Evolutionary conservation across 2,797 vertebrate genomes (phyloP).

Genomic region (Sebastes cheni): DNA sequence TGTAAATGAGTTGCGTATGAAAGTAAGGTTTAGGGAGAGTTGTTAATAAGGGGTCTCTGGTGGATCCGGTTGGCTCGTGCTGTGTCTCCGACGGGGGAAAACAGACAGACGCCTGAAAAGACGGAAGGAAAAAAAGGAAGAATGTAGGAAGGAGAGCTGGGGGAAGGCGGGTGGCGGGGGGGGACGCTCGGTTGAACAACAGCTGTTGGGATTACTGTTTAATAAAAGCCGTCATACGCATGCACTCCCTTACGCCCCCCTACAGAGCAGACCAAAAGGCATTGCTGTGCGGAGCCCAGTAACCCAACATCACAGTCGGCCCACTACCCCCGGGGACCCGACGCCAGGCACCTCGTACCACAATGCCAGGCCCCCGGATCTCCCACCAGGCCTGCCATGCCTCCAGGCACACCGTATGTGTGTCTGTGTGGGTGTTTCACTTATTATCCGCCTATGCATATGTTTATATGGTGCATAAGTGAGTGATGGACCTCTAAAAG

Average conservation of each 20-base stretch:
- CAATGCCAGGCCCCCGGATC: conserved; percentile 65
- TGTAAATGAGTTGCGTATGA: conserved; percentile 30
- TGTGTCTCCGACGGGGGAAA: conserved; percentile 21
- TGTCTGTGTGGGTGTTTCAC: conserved; percentile 51
- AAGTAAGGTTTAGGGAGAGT: conserved; percentile 15
- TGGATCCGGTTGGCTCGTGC: conserved; percentile 40
- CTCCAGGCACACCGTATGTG: conserved; percentile 63
- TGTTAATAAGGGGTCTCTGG: conserved; percentile 63
- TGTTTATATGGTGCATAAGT: conserved; percentile 48
- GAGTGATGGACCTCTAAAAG: conserved; percentile 11
- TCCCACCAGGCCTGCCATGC: conserved; percentile 63
- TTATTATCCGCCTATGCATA: conserved; percentile 60
- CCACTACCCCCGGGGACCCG: conserved; percentile 52
- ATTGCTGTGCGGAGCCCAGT: conserved; percentile 57
- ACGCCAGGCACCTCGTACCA: conserved; percentile 60
- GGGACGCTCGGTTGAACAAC: conserved; percentile 63
- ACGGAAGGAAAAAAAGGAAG: conserved; percentile 30
- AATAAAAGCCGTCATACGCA: conserved; percentile 71
- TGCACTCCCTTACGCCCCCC: conserved; percentile 60
- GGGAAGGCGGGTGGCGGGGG: not conserved
- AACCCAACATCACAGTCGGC: conserved; percentile 69
- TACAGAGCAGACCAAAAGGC: conserved; percentile 69
- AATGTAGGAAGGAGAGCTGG: not conserved
- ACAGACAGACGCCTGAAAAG: conserved; percentile 28
- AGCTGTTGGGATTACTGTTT: conserved; percentile 83